Conservation (phyloP, 1,140 invertebrate genomes). For the Pseudomyrmex cubaensis region DNA sequence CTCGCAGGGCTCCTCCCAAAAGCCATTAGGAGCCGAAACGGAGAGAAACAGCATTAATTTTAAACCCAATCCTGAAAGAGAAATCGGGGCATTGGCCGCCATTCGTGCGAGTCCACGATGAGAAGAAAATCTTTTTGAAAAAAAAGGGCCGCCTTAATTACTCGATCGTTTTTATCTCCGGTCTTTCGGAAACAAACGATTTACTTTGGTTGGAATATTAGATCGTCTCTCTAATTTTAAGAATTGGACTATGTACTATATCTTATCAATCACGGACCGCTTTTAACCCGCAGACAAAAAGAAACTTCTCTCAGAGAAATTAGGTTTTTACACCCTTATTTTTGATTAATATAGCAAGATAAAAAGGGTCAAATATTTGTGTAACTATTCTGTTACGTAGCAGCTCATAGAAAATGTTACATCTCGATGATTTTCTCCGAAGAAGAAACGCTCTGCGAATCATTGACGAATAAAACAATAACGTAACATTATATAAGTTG, state of each 20-base stretch:
- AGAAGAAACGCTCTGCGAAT: background rate
- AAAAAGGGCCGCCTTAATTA: slow-evolving; percentile 79
- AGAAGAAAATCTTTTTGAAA: slow-evolving; percentile 71
- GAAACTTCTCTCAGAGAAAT: background rate
- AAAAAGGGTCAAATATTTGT: background rate
- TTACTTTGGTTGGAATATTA: slow-evolving; percentile 63
- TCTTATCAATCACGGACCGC: slow-evolving; percentile 40
- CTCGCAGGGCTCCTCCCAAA: slow-evolving; percentile 83
- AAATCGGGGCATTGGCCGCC: slow-evolving; percentile 77
- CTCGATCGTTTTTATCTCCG: slow-evolving; percentile 52
- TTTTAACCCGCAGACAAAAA: background rate
- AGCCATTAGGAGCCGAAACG: slow-evolving; percentile 84
- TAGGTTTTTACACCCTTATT: background rate
- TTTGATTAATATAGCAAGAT: background rate
- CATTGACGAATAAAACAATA: background rate
- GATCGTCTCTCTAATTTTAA: slow-evolving; percentile 27
- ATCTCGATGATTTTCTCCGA: background rate
- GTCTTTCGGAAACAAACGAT: slow-evolving; percentile 67
- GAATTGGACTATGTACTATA: background rate
- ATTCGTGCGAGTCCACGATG: slow-evolving; percentile 70
- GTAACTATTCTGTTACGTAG: background rate
- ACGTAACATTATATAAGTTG: background rate
- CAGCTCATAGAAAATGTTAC: background rate
- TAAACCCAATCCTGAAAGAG: slow-evolving; percentile 81
- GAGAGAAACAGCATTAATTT: slow-evolving; percentile 84